Evolutionary conservation across 2,113 vertebrate species (phyloP), one percentile per base, ranked within the genome.

Genomic region (Aphelocoma coerulescens): DNA sequence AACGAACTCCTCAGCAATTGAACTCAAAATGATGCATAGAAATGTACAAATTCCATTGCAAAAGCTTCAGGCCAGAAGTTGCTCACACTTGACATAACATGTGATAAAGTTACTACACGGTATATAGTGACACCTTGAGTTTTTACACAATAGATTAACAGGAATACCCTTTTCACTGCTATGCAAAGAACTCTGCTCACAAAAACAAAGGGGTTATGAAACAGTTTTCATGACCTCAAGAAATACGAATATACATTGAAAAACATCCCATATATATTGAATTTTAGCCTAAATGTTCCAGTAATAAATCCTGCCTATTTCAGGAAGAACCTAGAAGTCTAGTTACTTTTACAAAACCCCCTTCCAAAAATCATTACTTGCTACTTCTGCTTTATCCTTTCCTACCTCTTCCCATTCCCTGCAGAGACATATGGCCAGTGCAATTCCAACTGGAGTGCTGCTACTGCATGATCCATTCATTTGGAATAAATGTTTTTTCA

Each of bases 21-120:
- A 98, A 97, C 97, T 98, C 97, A 97, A 96, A 96, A 96, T 6
- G 94, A 98, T 97, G 97, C 97, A 97, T 89, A 98, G 96, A 97
- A 97, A 97, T 86, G 93, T 93, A 97, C 95, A 91, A 89, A 96
- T 93, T 88, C 92, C 97, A 96, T 96, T 85, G 97, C 96, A 83
- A 91, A 97, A 97, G 96, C 96, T 82, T 94, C 95, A 96, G 95
- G 96, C 91, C 95, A 96, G 89, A 87, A 97, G 96, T 91, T 95
- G 96, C 97, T 97, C 97, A 97, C 97, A 96, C 95, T 92, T 88
- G 96, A 97, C 97, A 93, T 72, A 92, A 97, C 93, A 95, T 91
- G 92, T 96, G 95, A 96, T 96, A 96, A 94, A 93, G 93, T 97
- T 96, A 97, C 97, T 97, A 97, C 97, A 97, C 95, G 33, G 97